These are phyloP conservation scores for Tenualosa thibaudeaui DNA, from an alignment of 2,797 vertebrate genomes.

Conservation along the genomic window DNA sequence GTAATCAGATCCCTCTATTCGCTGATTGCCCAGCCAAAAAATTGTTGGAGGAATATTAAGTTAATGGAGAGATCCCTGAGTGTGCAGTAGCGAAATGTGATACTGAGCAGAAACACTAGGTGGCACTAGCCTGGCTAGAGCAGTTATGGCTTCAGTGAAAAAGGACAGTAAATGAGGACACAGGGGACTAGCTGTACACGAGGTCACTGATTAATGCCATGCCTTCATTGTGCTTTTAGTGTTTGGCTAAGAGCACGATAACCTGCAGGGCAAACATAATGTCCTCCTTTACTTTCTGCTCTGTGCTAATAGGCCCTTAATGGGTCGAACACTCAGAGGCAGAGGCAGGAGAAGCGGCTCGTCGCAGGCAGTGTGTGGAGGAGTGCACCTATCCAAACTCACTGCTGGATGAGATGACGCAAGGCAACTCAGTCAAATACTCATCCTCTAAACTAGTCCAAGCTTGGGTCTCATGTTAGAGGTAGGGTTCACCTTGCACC, in stretches of 20 bases:
- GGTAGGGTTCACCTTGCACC: neutral
- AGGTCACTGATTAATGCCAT: neutral
- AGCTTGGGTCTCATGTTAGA: neutral
- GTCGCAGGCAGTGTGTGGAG: neutral
- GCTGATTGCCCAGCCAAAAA: too few species aligned
- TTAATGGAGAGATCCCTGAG: too few species aligned
- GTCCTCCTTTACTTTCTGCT: neutral
- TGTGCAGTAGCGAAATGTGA: too few species aligned
- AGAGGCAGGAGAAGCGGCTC: neutral
- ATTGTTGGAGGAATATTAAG: too few species aligned
- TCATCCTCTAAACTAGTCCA: neutral
- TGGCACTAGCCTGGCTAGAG: too few species aligned
- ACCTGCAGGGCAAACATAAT: slow-evolving; percentile 2
- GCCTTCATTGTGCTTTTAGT: neutral
- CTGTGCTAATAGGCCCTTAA: neutral
- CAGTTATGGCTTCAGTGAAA: neutral
- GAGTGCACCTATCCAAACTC: neutral
- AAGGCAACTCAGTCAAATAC: neutral
- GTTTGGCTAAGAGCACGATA: neutral
- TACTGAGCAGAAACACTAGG: too few species aligned
- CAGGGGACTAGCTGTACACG: neutral
- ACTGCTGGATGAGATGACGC: neutral
- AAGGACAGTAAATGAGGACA: neutral
- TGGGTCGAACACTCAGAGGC: neutral
- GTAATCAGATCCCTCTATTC: too few species aligned